These are phyloP conservation scores for Latheticus oryzae DNA, from an alignment of 2,888 invertebrate species.

Conservation along the genomic window DNA sequence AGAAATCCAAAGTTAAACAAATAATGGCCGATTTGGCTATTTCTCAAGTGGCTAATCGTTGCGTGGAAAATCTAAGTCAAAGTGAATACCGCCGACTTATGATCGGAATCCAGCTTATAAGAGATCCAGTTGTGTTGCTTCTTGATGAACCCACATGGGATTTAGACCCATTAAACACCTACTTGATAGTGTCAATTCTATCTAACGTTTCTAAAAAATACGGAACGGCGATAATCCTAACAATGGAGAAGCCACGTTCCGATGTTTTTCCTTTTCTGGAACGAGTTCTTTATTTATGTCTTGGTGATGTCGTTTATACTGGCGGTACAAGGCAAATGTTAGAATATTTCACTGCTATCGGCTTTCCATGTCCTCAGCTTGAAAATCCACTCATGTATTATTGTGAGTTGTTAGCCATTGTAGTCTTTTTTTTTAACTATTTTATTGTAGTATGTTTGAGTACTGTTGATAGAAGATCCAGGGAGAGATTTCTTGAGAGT, in stretches of 20 bases:
- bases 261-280: slow-evolving; percentile 97
- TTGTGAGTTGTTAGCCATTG: slow-evolving; percentile 71
- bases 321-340: slow-evolving; percentile 93
- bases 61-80: slow-evolving; percentile 84
- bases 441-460: slow-evolving; percentile 76
- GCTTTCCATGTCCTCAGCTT: slow-evolving; percentile 95
- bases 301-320: slow-evolving; percentile 92
- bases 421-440: slow-evolving; percentile 14
- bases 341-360: slow-evolving; percentile 94
- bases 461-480: slow-evolving; percentile 82
- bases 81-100: slow-evolving; percentile 91
- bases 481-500: slow-evolving; percentile 93
- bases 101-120: slow-evolving; percentile 91
- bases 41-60: slow-evolving; percentile 88
- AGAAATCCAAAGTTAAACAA: slow-evolving; percentile 88
- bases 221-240: slow-evolving; percentile 88
- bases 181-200: slow-evolving; percentile 92
- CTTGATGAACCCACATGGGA: slow-evolving; percentile 96
- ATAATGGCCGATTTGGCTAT: slow-evolving; percentile 94
- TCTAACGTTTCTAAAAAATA: slow-evolving; percentile 91
- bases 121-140: slow-evolving; percentile 91
- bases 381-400: slow-evolving; percentile 99
- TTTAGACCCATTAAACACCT: slow-evolving; percentile 94
- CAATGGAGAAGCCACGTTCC: slow-evolving; percentile 92
- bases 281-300: slow-evolving; percentile 87